Percentiles rank a stretch among this genome's conserved stretches.
These are phyloP conservation scores for Oxyscelio sp. DNA, from an alignment of 2,888 invertebrate species.

Conservation along the genomic window DNA sequence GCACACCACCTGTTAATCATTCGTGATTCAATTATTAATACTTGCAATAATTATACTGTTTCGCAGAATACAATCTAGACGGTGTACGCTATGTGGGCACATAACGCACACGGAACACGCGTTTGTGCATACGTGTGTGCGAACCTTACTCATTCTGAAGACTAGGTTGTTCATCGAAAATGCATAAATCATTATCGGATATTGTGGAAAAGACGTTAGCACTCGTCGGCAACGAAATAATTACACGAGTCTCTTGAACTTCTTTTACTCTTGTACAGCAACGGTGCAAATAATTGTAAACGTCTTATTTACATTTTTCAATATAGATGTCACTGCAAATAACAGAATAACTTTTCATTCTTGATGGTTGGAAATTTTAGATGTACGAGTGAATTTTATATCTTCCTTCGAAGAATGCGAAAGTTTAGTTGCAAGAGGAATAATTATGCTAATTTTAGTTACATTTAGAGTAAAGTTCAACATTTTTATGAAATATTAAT, in stretches of 20 bases:
- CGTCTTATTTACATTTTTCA: slow-evolving; percentile 56
- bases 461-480: no score
- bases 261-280: slow-evolving; percentile 30
- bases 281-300: slow-evolving; percentile 53
- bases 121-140: slow-evolving; percentile 25
- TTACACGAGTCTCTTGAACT: slow-evolving; percentile 74
- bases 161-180: slow-evolving; percentile 77
- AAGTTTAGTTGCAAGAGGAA: no score
- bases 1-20: no score
- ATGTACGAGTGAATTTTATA: no score
- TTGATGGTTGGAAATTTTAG: not conserved
- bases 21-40: no score
- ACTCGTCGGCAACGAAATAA: slow-evolving; percentile 82
- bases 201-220: slow-evolving; percentile 82
- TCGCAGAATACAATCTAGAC: no score
- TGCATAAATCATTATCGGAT: slow-evolving; percentile 81
- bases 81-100: no score
- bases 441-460: no score
- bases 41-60: no score
- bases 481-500: no score
- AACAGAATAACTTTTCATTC: not conserved
- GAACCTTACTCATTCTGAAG: slow-evolving; percentile 59
- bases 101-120: slow-evolving; percentile 25
- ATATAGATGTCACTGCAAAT: slow-evolving; percentile 57
- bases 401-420: no score